phyloP scores from a whole-genome alignment of 2,888 invertebrate genomes.

The Eumerus sabulonum region DNA sequence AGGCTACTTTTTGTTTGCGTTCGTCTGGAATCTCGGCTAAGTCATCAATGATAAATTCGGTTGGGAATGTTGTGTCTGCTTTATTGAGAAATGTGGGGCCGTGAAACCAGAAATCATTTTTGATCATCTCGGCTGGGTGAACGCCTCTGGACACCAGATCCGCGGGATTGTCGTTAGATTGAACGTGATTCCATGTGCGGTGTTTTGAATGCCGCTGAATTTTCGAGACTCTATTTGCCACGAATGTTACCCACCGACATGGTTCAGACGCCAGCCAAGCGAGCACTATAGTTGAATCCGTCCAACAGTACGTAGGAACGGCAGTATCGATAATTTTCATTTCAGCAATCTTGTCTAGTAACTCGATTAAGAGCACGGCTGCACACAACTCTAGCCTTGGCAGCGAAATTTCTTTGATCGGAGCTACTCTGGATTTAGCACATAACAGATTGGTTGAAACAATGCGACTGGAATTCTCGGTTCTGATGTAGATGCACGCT shows the following conservation, averaged over 20 bases:
- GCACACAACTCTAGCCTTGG: conserved; percentile 1
- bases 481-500: conserved; percentile 14
- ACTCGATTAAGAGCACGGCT: background rate
- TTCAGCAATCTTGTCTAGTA: background rate
- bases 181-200: conserved; percentile 2
- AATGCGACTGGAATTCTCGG: background rate
- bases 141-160: conserved; percentile 3
- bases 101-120: background rate
- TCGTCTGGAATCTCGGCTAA: background rate
- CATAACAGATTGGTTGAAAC: background rate
- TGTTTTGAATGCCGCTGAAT: background rate
- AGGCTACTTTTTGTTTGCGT: background rate
- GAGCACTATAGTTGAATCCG: background rate
- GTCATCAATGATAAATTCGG: background rate
- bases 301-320: background rate
- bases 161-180: background rate
- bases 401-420: background rate
- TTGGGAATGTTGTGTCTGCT: background rate
- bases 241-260: conserved; percentile 1
- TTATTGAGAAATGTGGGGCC: conserved; percentile 1
- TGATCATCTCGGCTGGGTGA: background rate
- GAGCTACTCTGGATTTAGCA: conserved; percentile 10
- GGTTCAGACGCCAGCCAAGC: conserved; percentile 2
- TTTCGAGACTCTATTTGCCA: conserved; percentile 2
- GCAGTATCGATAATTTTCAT: background rate